Percentiles rank a stretch among this genome's conserved stretches.
These are phyloP conservation scores for Rhyzopertha dominica DNA, from an alignment of 1,140 invertebrate genomes.

Conservation along the genomic window DNA sequence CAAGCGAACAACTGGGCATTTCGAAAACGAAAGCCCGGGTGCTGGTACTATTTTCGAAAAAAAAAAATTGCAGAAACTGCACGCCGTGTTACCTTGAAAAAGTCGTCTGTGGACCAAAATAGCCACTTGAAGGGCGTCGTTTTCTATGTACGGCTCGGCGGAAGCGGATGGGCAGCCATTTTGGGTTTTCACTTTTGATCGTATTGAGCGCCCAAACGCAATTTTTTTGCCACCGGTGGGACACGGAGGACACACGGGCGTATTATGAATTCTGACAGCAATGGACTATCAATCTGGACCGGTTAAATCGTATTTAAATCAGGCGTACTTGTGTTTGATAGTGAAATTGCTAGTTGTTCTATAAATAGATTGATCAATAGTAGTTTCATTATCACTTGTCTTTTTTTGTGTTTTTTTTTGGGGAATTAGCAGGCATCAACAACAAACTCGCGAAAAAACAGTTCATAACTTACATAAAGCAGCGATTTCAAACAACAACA, in stretches of 20 bases:
- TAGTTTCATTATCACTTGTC: slow-evolving; percentile 32
- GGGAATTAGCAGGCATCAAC: too few species aligned
- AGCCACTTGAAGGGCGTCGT: slow-evolving; percentile 25
- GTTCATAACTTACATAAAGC: too few species aligned
- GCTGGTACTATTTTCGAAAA: not conserved
- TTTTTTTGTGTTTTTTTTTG: slow-evolving; percentile 21
- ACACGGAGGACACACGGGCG: too few species aligned
- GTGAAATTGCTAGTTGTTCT: slow-evolving; percentile 29
- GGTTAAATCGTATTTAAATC: too few species aligned
- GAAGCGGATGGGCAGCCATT: slow-evolving; percentile 38
- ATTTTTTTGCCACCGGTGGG: too few species aligned
- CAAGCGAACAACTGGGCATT: not conserved
- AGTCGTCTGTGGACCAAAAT: slow-evolving; percentile 21
- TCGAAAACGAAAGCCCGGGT: not conserved
- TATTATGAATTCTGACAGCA: too few species aligned
- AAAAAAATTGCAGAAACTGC: slow-evolving; percentile 2
- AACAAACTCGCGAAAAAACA: too few species aligned
- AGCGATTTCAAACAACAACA: too few species aligned
- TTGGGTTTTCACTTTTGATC: slow-evolving; percentile 47
- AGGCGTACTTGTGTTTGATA: slow-evolving; percentile 17
- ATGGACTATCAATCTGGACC: too few species aligned
- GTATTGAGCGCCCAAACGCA: slow-evolving; percentile 42
- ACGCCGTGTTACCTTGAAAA: slow-evolving; percentile 27
- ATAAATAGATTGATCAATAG: slow-evolving; percentile 39
- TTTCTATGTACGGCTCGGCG: slow-evolving; percentile 23